phyloP scores from a whole-genome alignment of 2,113 vertebrate species.

The Lophochroa leadbeateri region DNA sequence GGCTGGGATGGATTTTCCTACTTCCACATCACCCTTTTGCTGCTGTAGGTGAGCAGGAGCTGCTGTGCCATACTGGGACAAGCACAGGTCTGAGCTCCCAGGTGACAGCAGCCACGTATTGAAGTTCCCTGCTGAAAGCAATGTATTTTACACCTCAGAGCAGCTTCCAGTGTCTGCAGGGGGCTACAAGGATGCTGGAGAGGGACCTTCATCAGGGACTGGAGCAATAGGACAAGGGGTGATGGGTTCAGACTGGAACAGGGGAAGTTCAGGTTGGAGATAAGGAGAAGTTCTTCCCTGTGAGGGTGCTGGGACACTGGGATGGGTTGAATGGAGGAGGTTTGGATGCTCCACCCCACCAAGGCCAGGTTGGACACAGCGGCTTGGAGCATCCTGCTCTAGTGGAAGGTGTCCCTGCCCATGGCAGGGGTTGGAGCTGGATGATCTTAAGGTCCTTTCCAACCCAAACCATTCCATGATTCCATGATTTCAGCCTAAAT shows the following conservation, averaged over 20 bases:
- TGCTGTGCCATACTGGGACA: fast-evolving
- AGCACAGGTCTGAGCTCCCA: neutral
- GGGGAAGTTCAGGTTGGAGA: neutral
- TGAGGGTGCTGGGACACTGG: too few relatives aligned
- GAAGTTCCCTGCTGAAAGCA: neutral
- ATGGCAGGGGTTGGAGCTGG: neutral
- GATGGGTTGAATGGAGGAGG: too few relatives aligned
- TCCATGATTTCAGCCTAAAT: neutral
- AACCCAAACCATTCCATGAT: neutral
- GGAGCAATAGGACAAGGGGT: neutral
- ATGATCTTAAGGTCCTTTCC: neutral
- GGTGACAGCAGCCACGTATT: neutral
- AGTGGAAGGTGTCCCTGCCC: neutral
- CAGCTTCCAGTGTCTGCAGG: neutral
- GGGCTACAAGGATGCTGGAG: neutral
- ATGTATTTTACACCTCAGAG: neutral
- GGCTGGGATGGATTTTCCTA: neutral
- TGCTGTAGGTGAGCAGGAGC: neutral
- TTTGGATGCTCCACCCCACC: too few relatives aligned
- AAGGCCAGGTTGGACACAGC: neutral
- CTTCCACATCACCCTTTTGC: fast-evolving
- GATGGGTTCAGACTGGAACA: neutral
- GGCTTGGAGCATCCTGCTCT: neutral
- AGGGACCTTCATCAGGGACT: neutral
- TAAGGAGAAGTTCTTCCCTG: neutral